Conservation (phyloP, 2,113 vertebrate species). For the Talpa occidentalis region DNA sequence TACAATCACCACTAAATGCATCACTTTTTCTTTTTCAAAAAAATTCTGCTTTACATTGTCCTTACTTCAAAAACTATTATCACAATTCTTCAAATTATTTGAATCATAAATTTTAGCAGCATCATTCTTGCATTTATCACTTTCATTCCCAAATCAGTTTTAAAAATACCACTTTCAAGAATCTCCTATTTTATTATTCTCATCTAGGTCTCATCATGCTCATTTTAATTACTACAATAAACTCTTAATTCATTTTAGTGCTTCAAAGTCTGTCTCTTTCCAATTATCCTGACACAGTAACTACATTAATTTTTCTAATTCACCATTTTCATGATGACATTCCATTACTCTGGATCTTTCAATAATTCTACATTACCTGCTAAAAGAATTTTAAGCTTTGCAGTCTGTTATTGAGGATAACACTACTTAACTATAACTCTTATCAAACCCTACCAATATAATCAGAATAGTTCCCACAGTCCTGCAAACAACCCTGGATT, state of each 20-base stretch:
- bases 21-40: background rate
- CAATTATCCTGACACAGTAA: background rate
- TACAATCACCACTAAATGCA: background rate
- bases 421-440: background rate
- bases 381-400: background rate
- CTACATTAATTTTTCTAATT: background rate
- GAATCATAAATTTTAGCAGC: background rate
- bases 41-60: background rate
- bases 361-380: background rate
- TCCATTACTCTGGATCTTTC: background rate
- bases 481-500: background rate
- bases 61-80: background rate
- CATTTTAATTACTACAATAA: constrained; percentile 1
- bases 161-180: background rate
- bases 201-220: background rate
- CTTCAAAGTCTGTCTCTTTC: background rate
- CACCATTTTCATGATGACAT: background rate
- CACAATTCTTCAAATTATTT: background rate
- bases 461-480: background rate
- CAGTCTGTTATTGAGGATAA: background rate
- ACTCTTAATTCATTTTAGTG: background rate
- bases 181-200: background rate
- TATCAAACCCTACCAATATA: background rate
- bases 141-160: background rate
- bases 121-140: background rate